Conservation (phyloP, 2,888 invertebrate genomes). For the Protula sp. region DNA sequence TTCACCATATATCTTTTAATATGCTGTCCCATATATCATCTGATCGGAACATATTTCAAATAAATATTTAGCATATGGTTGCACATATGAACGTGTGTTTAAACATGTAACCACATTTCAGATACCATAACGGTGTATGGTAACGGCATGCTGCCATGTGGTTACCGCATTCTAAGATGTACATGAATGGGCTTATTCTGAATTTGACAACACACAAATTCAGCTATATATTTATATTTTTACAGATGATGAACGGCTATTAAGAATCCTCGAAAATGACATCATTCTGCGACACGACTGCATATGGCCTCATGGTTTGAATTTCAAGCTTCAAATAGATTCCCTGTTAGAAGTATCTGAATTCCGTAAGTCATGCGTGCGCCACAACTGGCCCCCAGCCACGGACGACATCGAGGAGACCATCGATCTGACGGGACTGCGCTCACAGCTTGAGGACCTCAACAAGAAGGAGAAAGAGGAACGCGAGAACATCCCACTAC, state of each 20-base stretch:
- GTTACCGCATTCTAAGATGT: too few relatives aligned
- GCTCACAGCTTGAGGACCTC: constrained; percentile 6
- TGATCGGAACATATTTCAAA: too few relatives aligned
- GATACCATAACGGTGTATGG: too few relatives aligned
- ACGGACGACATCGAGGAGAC: constrained; percentile 5
- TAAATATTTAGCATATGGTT: too few relatives aligned
- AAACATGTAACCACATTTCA: too few relatives aligned
- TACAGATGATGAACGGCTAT: constrained; percentile 19
- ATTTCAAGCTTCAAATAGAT: constrained; percentile 22
- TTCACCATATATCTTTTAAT: too few relatives aligned
- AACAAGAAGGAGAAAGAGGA: not conserved
- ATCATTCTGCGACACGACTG: constrained; percentile 28
- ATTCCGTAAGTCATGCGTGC: constrained; percentile 25
- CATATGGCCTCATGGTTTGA: constrained; percentile 30
- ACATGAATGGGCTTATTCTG: too few relatives aligned
- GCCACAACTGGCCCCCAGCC: constrained; percentile 26
- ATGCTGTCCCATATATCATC: too few relatives aligned
- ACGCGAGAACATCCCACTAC: not conserved
- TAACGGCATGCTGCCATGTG: too few relatives aligned
- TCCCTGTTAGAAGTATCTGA: constrained; percentile 26
- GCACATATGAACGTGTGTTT: too few relatives aligned
- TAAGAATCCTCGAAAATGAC: constrained; percentile 26
- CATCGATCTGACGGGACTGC: constrained; percentile 7
- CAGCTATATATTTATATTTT: too few relatives aligned
- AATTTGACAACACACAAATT: too few relatives aligned